A percentile compares a stretch with the other conserved stretches of the same genome.
phyloP scores from a whole-genome alignment of 2,888 invertebrate species.

The Allophyes oxyacanthae region DNA sequence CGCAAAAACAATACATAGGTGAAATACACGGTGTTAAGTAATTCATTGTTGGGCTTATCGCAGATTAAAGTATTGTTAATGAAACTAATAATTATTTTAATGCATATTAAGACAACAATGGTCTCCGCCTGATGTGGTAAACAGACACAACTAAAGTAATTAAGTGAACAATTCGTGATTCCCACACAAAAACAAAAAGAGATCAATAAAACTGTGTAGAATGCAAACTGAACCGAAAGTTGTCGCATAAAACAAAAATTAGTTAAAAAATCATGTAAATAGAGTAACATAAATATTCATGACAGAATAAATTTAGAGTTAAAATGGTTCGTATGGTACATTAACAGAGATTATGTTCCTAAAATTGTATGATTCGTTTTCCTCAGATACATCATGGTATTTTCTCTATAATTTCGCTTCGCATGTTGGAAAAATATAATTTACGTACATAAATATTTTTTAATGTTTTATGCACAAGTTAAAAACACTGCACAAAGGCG shows the following conservation, averaged over 20 bases:
- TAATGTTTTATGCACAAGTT: too few species aligned
- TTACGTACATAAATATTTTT: too few species aligned
- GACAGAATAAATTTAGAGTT: slow-evolving; percentile 25
- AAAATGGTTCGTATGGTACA: slow-evolving; percentile 8
- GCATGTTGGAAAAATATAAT: neutral
- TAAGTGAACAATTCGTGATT: slow-evolving; percentile 28
- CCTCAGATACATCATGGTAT: too few species aligned
- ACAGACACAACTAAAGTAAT: slow-evolving; percentile 11
- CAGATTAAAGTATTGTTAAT: slow-evolving; percentile 69
- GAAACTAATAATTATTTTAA: slow-evolving; percentile 69
- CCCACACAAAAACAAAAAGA: slow-evolving; percentile 24
- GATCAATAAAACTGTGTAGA: slow-evolving; percentile 22
- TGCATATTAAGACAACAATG: slow-evolving; percentile 61
- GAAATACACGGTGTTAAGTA: slow-evolving; percentile 60
- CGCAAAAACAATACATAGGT: slow-evolving; percentile 49
- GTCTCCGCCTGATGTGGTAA: slow-evolving; percentile 44
- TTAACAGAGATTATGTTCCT: neutral
- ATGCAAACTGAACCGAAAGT: slow-evolving; percentile 34
- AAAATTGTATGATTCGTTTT: too few species aligned
- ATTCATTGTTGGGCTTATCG: slow-evolving; percentile 60
- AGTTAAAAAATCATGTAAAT: slow-evolving; percentile 21
- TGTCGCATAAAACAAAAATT: slow-evolving; percentile 20
- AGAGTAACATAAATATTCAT: slow-evolving; percentile 39
- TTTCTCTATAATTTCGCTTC: neutral
- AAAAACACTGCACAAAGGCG: too few species aligned